These are phyloP conservation scores for Spatula versicolor DNA, from an alignment of 2,797 vertebrate species.

Conservation along the genomic window DNA sequence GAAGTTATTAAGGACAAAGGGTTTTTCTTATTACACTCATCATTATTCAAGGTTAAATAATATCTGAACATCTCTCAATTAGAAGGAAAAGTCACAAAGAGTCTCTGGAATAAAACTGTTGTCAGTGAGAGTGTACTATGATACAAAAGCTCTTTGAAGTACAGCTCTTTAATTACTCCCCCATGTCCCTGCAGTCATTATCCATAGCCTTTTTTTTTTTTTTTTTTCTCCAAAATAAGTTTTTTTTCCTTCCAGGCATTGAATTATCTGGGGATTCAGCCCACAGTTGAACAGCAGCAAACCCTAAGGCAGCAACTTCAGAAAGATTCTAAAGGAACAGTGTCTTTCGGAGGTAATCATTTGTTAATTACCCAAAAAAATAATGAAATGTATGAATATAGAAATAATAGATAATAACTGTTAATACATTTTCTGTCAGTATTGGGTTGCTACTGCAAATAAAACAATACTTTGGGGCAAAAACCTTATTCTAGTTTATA, in stretches of 20 bases:
- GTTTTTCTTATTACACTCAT: constrained; percentile 29
- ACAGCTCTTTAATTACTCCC: constrained; percentile 53
- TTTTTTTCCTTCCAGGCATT: constrained; percentile 78
- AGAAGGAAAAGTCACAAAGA: constrained; percentile 25
- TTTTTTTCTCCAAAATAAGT: background rate
- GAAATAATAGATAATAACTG: background rate
- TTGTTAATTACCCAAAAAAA: constrained; percentile 33
- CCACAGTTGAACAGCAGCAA: constrained; percentile 84
- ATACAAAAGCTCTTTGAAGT: constrained; percentile 57
- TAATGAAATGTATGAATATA: background rate
- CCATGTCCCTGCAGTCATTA: constrained; percentile 50
- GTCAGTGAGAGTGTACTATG: constrained; percentile 23
- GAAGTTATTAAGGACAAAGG: constrained; percentile 46
- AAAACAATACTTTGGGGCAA: background rate
- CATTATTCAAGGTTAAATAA: constrained; percentile 64
- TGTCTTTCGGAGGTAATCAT: constrained; percentile 87
- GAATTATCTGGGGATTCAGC: constrained; percentile 84
- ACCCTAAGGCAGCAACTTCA: constrained; percentile 82
- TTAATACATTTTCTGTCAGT: background rate
- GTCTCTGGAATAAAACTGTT: constrained; percentile 46
- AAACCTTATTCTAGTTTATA: background rate
- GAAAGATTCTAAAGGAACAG: constrained; percentile 82
- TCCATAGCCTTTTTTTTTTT: background rate
- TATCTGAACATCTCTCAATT: constrained; percentile 58
- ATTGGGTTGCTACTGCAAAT: background rate